Evolutionary conservation across 2,888 invertebrate genomes (phyloP).

Genomic region (Tenthredo scrophulariae): DNA sequence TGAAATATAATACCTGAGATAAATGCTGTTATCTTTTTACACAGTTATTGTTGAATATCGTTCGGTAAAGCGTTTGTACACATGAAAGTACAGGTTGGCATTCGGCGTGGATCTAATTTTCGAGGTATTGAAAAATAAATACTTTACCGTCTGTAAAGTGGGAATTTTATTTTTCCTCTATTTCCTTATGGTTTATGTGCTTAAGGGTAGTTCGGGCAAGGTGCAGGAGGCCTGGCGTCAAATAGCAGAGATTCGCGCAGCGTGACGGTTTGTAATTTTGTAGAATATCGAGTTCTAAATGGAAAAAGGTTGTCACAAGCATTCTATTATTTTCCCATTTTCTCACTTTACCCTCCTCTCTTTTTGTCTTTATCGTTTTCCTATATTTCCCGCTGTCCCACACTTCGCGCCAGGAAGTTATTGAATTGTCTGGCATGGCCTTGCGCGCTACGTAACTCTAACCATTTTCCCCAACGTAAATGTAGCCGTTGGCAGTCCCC

Average conservation of each 20-base stretch:
- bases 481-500: slow-evolving; percentile 9
- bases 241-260: slow-evolving; percentile 33
- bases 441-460: slow-evolving; percentile 27
- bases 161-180: neutral
- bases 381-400: slow-evolving; percentile 48
- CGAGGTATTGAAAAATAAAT: neutral
- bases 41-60: slow-evolving; percentile 1
- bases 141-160: slow-evolving; percentile 1
- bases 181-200: slow-evolving; percentile 1
- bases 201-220: neutral
- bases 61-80: neutral
- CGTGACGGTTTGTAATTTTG: slow-evolving; percentile 49
- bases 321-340: slow-evolving; percentile 47
- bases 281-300: slow-evolving; percentile 52
- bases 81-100: neutral
- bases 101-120: neutral
- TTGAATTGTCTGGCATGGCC: slow-evolving; percentile 47
- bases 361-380: slow-evolving; percentile 48
- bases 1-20: neutral
- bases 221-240: slow-evolving; percentile 16
- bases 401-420: slow-evolving; percentile 39
- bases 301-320: slow-evolving; percentile 51
- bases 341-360: slow-evolving; percentile 23
- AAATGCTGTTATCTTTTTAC: slow-evolving; percentile 16
- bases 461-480: slow-evolving; percentile 1